Evolutionary conservation across 2,888 invertebrate genomes (phyloP).

Genomic region (Hydrotaea diabolus): DNA sequence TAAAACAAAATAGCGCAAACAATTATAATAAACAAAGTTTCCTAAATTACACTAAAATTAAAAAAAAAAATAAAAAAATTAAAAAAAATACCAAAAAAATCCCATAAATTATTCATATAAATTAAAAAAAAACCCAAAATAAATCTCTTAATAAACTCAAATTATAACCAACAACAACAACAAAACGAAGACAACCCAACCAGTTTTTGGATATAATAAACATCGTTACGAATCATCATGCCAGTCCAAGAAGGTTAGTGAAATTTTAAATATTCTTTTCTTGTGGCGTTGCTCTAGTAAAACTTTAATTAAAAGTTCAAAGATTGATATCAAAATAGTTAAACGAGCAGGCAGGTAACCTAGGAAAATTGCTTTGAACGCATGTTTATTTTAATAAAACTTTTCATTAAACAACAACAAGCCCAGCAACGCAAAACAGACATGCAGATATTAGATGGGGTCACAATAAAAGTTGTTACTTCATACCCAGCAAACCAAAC

Average conservation of each 20-base stretch:
- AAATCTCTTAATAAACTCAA: background rate
- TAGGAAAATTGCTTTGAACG: too few species aligned
- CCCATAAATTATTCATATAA: background rate
- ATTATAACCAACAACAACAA: conserved; percentile 5
- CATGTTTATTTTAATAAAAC: too few species aligned
- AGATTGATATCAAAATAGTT: too few species aligned
- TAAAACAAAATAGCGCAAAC: background rate
- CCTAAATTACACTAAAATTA: background rate
- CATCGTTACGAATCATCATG: conserved; percentile 1
- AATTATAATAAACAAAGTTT: background rate
- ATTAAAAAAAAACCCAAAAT: background rate
- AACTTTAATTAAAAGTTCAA: conserved; percentile 15
- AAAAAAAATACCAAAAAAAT: background rate
- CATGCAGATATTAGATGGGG: too few species aligned
- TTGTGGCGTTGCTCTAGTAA: background rate
- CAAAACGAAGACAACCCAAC: background rate
- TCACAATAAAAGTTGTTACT: too few species aligned
- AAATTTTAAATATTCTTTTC: too few species aligned
- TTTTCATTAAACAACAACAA: too few species aligned
- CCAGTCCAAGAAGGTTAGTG: background rate
- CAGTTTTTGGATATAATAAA: background rate
- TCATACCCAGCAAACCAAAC: too few species aligned
- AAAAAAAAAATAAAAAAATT: background rate
- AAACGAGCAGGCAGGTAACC: too few species aligned
- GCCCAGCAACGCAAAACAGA: too few species aligned